Evolutionary conservation across 2,888 invertebrate genomes (phyloP), one percentile per base, ranked within the genome.

Genomic region (Mythimna pallens): DNA sequence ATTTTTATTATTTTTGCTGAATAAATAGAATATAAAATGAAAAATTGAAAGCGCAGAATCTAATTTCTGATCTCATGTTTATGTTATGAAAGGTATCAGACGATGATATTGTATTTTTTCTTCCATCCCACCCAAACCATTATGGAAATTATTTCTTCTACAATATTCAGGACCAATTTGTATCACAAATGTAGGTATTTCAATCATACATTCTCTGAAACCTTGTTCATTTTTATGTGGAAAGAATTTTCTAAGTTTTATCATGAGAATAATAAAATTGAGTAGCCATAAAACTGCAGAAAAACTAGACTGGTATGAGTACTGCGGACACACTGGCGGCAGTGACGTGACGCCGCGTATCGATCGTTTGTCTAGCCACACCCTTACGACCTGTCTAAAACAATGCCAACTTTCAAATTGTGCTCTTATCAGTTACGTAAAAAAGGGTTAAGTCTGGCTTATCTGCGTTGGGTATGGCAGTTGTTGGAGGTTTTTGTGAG

Each of bases 301-400:
- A 69, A 80, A 71, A 69, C 58, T 74, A 66, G 64, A 40, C 34
- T 8, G 14, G 22, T 22, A 12, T 36, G 7, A 30, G 55, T 73
- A 71, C 52, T 77, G 78, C 74, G 79, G 81, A 76, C 78, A 64
- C 54, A 67, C 65, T 70, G 80, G 71, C 80, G 79, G 61, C 67
- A 50, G 71, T 84, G 84, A 84, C 87, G 87, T 70, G 73, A 63
- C 71, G 79, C 73, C 61, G 76, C 61, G 40, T 84, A 86, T 86
- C 59, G 85, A 86, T 83, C 86, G 76, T 20, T 10, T 47, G 72
- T 84, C 80, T 83, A 72, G 76, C 85, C 87, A 74, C 87, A 59
- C 87, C 86, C 83, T 84, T 81, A 85, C 76, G 34, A 54, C 69
- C 65, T 74, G 73, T 70, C 69, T 84, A 67, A 73, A 82, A 83